phyloP scores from a whole-genome alignment of 2,113 vertebrate species.

The Silurus asotus region DNA sequence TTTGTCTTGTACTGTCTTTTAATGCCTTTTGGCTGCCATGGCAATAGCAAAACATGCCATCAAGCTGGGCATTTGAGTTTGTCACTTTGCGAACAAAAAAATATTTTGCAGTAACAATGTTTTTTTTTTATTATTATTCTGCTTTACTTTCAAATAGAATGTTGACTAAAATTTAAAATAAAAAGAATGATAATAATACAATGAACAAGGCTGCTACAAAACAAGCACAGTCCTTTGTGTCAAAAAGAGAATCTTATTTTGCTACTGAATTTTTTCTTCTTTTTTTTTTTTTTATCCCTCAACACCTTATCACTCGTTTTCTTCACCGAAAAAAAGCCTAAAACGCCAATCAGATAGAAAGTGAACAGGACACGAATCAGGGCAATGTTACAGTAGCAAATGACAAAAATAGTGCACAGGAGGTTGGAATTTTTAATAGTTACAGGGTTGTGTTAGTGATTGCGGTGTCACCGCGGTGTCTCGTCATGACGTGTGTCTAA shows the following conservation, averaged over 20 bases:
- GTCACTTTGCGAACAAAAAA: neutral
- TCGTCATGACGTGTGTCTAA: conserved; percentile 44
- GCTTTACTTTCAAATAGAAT: neutral
- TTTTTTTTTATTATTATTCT: neutral
- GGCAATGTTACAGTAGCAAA: conserved; percentile 34
- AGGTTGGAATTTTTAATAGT: conserved; percentile 44
- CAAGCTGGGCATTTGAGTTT: neutral
- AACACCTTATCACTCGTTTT: conserved; percentile 5
- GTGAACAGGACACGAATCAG: conserved; percentile 17
- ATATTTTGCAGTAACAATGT: neutral
- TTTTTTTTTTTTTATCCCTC: conserved; percentile 10
- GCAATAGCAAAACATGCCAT: conserved; percentile 56
- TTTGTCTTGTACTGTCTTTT: conserved; percentile 60
- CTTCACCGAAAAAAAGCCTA: conserved; percentile 7
- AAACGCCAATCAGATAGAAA: neutral
- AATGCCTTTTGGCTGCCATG: conserved; percentile 63
- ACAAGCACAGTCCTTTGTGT: neutral
- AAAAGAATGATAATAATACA: neutral
- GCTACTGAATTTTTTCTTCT: neutral
- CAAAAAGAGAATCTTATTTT: neutral
- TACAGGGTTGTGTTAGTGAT: conserved; percentile 39
- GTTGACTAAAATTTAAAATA: neutral
- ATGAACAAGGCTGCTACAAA: neutral
- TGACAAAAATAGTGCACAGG: conserved; percentile 35
- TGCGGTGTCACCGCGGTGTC: conserved; percentile 35